Percentiles rank a stretch among this genome's conserved stretches.
phyloP scores from a whole-genome alignment of 1,140 invertebrate genomes.

The Proales similis region DNA sequence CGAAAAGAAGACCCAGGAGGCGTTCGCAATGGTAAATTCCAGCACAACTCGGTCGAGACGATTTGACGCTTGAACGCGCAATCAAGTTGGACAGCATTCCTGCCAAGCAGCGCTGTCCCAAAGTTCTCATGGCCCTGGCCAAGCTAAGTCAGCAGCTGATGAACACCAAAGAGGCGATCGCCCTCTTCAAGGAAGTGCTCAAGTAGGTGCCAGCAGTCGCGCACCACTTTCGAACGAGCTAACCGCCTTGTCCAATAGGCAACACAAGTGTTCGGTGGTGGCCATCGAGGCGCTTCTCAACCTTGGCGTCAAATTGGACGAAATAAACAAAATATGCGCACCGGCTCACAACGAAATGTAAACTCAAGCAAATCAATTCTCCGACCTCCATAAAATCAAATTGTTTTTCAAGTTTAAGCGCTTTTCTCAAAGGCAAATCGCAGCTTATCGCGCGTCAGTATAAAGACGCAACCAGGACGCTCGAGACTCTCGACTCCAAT shows the following conservation, averaged over 20 bases:
- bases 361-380: too few species aligned
- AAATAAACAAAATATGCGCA: constrained; percentile 16
- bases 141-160: constrained; percentile 21
- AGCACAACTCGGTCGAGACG: neutral
- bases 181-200: constrained; percentile 24
- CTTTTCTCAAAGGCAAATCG: constrained; percentile 27
- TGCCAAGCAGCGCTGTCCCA: constrained; percentile 18
- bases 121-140: constrained; percentile 20
- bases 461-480: constrained; percentile 33
- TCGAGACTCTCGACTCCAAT: constrained; percentile 13
- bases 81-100: constrained; percentile 30
- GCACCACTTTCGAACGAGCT: neutral
- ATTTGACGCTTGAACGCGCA: neutral
- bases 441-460: constrained; percentile 4
- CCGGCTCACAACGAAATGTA: too few species aligned
- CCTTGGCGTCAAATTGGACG: constrained; percentile 24
- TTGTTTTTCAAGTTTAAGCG: too few species aligned
- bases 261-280: constrained; percentile 29
- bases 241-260: neutral
- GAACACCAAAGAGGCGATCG: constrained; percentile 33
- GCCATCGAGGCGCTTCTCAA: constrained; percentile 22
- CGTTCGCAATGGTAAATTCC: constrained; percentile 9
- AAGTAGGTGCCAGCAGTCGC: constrained; percentile 18
- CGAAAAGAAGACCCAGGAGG: constrained; percentile 32
- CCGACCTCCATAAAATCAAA: too few species aligned